phyloP scores from a whole-genome alignment of 2,888 invertebrate species.

The Drosophila hawaiiensis region DNA sequence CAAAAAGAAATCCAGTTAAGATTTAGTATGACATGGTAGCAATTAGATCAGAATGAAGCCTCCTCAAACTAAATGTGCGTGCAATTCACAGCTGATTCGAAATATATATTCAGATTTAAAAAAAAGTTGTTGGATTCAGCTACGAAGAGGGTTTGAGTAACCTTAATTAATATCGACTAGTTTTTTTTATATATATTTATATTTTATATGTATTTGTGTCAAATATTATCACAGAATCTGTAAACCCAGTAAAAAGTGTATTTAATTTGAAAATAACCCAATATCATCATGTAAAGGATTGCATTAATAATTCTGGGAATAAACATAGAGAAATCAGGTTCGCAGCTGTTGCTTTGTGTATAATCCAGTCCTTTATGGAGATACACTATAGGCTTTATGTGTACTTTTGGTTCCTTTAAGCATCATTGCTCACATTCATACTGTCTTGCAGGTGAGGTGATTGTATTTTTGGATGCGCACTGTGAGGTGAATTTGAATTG shows the following conservation, averaged over 20 bases:
- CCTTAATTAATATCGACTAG: neutral
- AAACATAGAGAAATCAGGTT: neutral
- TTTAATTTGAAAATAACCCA: too few species aligned
- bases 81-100: neutral
- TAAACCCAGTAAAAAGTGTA: too few species aligned
- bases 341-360: neutral
- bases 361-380: too few species aligned
- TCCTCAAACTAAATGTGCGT: neutral
- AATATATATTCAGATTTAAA: neutral
- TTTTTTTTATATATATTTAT: neutral
- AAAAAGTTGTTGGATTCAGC: neutral
- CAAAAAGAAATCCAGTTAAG: neutral
- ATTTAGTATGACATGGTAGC: neutral
- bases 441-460: slow-evolving; percentile 90
- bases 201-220: neutral
- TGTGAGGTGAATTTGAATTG: slow-evolving; percentile 99
- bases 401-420: neutral
- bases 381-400: neutral
- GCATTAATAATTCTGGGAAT: neutral
- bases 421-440: neutral
- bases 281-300: neutral
- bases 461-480: slow-evolving; percentile 98
- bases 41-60: neutral
- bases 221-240: neutral
- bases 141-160: neutral